Conservation (phyloP, 2,888 invertebrate genomes). For the Mesoligia furuncula region DNA sequence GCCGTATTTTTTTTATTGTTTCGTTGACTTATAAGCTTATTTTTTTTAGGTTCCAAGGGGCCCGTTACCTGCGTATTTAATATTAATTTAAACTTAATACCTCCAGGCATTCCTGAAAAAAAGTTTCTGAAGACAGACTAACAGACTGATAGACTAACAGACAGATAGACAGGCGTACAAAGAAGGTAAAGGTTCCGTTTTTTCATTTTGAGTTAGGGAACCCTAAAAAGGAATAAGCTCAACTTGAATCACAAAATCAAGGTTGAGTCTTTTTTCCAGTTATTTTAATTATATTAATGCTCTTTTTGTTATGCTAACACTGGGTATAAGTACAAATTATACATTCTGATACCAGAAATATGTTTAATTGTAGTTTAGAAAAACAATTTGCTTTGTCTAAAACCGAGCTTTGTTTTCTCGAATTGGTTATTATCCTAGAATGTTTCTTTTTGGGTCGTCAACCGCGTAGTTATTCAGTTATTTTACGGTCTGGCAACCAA, state of each 20-base stretch:
- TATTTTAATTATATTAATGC: neutral
- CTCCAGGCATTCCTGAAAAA: neutral
- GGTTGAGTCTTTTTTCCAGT: neutral
- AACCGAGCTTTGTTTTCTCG: neutral
- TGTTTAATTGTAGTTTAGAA: neutral
- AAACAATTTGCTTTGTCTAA: neutral
- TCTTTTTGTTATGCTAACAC: neutral
- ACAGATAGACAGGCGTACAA: too few relatives aligned
- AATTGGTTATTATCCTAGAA: neutral
- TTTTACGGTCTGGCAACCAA: conserved; percentile 30
- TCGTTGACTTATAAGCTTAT: neutral
- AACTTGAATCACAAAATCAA: neutral
- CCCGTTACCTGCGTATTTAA: neutral
- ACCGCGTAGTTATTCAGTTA: neutral
- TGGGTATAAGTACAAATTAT: neutral
- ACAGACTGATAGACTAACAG: too few relatives aligned
- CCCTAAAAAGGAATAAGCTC: neutral
- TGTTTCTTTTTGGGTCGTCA: neutral
- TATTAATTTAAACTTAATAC: neutral
- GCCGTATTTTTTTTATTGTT: neutral
- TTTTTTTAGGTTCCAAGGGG: neutral
- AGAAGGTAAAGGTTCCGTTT: neutral
- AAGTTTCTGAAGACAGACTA: neutral
- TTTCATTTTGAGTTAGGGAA: neutral
- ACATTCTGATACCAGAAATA: neutral